Base-by-base conservation (phyloP, 1,140 invertebrate species). In the Trichonephila clavipes region DNA sequence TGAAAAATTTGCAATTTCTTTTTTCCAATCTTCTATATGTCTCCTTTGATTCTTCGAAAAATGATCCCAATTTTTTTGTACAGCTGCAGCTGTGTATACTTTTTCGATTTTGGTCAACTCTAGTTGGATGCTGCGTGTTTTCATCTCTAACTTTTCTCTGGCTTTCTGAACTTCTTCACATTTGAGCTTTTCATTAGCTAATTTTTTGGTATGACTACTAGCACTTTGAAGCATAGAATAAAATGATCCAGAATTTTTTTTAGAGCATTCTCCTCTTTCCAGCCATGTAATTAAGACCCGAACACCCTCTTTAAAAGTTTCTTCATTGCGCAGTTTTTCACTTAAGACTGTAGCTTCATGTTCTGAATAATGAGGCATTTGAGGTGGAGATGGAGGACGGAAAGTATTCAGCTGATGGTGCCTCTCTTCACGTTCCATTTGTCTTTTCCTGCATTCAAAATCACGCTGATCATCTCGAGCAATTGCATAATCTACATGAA, bases 1-100 rank as follows among this genome's bases (percentile, higher is more conserved):
- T 40, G 34, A 40, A 40, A 40, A 40, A 40, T 40, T 40, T 40
- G 1, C 4, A 4, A 40, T 40, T 40, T 40, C 34, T 34, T 40
- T 40, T 40, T 40, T 3, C 34, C 34, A 40, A 40, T 2, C 4
- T 40, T 40, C 34, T 40, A 40, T 40, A 40, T 40, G 34, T 40
- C 34, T 40, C 3, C 34, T 40, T 40, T 40, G 34, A 40, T 1
- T 96, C 97, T 2, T 97, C 95, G 94, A 96, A 96, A 90, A 97
- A 97, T 95, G 98, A 97, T 99, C 99, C 98, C 98, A 99, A 96
- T 98, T 98, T 96, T 99, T 99, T 97, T 99, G 99, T 97, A 99
- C 98, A 96, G 97, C 98, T 95, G 98, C 98, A 95, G 98, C 97
- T 95, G 97, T 97, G 97, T 99, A 99, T 96, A 99, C 98, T 97